These are phyloP conservation scores for Synanthedon andrenaeformis DNA, from an alignment of 2,888 invertebrate genomes.

Conservation along the genomic window DNA sequence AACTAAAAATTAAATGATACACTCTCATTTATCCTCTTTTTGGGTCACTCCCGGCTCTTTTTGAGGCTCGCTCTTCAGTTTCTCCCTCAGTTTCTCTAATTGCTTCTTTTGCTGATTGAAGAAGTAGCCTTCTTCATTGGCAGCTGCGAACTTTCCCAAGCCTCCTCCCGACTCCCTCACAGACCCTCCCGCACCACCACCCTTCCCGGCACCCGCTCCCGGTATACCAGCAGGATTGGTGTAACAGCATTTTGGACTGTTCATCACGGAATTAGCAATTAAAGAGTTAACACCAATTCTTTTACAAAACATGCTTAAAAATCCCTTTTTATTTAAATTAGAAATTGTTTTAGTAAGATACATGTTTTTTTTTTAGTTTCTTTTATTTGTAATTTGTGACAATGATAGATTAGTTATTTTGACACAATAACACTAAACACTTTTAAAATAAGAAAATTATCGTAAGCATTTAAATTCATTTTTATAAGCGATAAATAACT, in stretches of 20 bases:
- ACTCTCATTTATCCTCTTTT: constrained; percentile 9
- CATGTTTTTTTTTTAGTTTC: too few species aligned
- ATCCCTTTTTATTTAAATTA: too few species aligned
- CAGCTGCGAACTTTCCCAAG: constrained; percentile 35
- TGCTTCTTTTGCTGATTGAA: constrained; percentile 34
- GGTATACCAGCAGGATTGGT: constrained; percentile 13
- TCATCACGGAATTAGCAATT: too few species aligned
- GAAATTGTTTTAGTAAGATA: too few species aligned
- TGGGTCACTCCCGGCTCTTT: constrained; percentile 7
- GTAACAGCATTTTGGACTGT: background rate
- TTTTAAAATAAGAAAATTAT: too few species aligned
- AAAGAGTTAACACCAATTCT: too few species aligned
- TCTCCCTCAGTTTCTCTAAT: constrained; percentile 32
- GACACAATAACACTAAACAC: too few species aligned
- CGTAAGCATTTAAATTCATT: too few species aligned
- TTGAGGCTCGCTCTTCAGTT: constrained; percentile 16
- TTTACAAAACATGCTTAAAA: too few species aligned
- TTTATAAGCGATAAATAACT: too few species aligned
- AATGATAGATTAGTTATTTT: too few species aligned
- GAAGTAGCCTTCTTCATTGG: constrained; percentile 49
- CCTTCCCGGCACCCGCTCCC: constrained; percentile 40
- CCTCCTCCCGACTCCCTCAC: constrained; percentile 39
- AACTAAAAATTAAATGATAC: background rate
- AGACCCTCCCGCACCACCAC: constrained; percentile 38
- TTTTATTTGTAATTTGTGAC: too few species aligned